phyloP scores from a whole-genome alignment of 2,113 vertebrate genomes.

The Malaclemys terrapin region DNA sequence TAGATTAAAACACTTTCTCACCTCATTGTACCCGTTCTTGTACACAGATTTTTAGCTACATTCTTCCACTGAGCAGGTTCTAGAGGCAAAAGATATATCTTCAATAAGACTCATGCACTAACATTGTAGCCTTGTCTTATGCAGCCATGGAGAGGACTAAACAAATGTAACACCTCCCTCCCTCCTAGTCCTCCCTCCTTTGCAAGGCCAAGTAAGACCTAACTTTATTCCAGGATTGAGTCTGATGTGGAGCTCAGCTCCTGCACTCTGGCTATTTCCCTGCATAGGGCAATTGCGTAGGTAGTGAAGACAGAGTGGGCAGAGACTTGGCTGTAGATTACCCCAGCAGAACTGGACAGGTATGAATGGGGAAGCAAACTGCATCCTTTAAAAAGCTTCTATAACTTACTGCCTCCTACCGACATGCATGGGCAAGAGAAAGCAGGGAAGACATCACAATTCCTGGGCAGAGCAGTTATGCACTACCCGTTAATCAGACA shows the following conservation, averaged over 20 bases:
- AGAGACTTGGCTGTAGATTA: no score
- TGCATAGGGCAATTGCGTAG: background rate
- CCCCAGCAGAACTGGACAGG: no score
- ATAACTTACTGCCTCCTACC: background rate
- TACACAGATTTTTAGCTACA: background rate
- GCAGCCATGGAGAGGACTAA: background rate
- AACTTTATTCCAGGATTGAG: background rate
- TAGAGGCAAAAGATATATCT: background rate
- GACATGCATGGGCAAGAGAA: background rate
- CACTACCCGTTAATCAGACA: background rate
- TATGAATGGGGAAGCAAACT: no score
- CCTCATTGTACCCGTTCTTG: background rate
- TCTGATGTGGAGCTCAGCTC: background rate
- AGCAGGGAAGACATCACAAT: background rate
- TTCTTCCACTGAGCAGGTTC: background rate
- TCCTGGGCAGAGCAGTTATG: background rate
- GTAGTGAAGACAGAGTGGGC: no score
- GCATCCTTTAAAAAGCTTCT: no score
- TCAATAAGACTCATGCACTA: background rate
- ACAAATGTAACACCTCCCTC: background rate
- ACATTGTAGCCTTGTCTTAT: background rate
- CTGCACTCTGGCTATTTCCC: background rate
- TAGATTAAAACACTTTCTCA: background rate
- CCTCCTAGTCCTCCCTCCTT: background rate
- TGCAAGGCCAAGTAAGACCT: background rate